A percentile compares a stretch with the other conserved stretches of the same genome.
These are phyloP conservation scores for Steatocranus sp. DNA, from an alignment of 2,797 vertebrate species.

Conservation along the genomic window DNA sequence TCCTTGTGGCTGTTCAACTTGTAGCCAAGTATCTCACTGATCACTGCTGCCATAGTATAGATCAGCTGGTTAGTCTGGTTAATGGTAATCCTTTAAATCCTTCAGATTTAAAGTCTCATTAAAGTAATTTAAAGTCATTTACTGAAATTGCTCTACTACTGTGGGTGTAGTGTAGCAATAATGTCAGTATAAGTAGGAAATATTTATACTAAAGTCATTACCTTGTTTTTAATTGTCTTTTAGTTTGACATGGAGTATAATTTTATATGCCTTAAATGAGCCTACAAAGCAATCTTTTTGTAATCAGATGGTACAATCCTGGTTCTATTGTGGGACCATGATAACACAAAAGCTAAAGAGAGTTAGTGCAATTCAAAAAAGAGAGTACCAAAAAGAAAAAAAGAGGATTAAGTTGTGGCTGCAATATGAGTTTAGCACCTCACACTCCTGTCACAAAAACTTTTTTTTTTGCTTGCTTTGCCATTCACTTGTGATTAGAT, in stretches of 20 bases:
- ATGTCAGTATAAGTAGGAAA: neutral
- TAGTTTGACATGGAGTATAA: neutral
- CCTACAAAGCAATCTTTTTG: neutral
- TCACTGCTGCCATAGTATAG: neutral
- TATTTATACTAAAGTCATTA: neutral
- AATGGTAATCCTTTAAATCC: neutral
- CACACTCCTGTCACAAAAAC: neutral
- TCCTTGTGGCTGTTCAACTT: neutral
- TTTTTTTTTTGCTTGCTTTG: neutral
- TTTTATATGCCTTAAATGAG: neutral
- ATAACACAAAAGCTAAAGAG: neutral
- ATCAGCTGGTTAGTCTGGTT: neutral
- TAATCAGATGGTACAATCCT: neutral
- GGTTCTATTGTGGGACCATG: neutral
- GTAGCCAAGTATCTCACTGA: neutral
- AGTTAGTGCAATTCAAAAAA: constrained; percentile 27
- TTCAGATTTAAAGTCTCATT: neutral
- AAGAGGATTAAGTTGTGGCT: constrained; percentile 8
- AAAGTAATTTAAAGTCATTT: neutral
- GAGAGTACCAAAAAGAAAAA: neutral
- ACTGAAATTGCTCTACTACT: neutral
- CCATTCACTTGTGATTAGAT: neutral
- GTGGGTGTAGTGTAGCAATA: neutral
- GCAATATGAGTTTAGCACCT: neutral
- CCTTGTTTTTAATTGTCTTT: neutral